Conservation (phyloP, 2,797 vertebrate genomes). For the Anguilla marmorata region DNA sequence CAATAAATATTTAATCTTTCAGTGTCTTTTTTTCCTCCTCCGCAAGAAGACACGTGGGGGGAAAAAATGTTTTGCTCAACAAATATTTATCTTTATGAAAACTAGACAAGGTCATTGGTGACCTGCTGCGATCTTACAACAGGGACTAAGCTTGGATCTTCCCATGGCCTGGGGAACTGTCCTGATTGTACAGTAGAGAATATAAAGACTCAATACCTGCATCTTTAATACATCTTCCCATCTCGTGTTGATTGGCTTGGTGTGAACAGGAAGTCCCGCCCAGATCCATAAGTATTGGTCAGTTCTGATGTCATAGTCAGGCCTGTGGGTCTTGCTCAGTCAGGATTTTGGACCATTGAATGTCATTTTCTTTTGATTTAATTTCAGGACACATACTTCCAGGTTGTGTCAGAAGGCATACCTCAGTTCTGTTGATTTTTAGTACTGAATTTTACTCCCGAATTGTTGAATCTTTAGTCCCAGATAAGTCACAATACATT, state of each 20-base stretch:
- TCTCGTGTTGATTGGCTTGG: not conserved
- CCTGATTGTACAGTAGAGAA: no score
- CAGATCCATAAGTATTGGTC: not conserved
- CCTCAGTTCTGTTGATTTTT: not conserved
- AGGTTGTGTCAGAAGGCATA: conserved; percentile 5
- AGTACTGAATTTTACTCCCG: not conserved
- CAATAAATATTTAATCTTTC: conserved; percentile 73
- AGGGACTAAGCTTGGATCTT: no score
- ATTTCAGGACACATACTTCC: not conserved
- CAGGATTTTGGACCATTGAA: not conserved
- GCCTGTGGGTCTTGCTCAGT: not conserved
- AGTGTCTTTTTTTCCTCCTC: conserved; percentile 63
- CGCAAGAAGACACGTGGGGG: not conserved
- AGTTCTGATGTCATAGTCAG: not conserved
- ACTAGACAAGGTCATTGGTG: not conserved
- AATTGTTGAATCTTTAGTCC: not conserved
- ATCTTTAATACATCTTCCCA: not conserved
- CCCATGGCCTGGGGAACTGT: no score
- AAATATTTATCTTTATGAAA: not conserved
- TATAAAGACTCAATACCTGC: not conserved
- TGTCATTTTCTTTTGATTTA: conserved; percentile 14
- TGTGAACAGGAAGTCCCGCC: not conserved
- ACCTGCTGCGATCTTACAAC: not conserved
- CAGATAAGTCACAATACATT: not conserved
- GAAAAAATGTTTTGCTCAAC: no score